phyloP scores from a whole-genome alignment of 2,888 invertebrate genomes.

The Cataglyphis albicans region DNA sequence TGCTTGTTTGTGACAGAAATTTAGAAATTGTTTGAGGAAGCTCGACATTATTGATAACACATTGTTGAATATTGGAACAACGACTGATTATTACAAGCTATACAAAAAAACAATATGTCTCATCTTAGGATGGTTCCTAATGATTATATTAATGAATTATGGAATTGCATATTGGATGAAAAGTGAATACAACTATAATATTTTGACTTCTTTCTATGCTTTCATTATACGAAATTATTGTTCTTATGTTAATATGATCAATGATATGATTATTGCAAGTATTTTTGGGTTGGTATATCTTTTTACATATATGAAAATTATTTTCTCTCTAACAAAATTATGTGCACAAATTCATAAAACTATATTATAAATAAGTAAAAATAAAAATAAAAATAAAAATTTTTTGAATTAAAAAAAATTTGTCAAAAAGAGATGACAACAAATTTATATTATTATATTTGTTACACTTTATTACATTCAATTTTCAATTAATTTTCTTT shows the following conservation, averaged over 20 bases:
- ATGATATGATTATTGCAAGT: conserved; percentile 6
- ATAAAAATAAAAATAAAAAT: too few relatives aligned
- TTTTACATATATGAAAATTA: not conserved
- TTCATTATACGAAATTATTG: not conserved
- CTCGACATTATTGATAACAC: not conserved
- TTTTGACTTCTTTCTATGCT: too few relatives aligned
- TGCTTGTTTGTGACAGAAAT: not conserved
- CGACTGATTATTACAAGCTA: not conserved
- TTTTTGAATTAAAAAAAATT: too few relatives aligned
- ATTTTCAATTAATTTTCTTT: not conserved
- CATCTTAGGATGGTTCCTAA: not conserved
- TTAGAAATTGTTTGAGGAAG: not conserved
- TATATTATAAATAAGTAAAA: not conserved
- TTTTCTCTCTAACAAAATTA: not conserved
- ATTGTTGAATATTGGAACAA: not conserved
- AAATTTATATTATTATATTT: not conserved
- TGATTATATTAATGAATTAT: not conserved
- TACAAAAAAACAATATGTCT: not conserved
- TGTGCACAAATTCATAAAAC: not conserved
- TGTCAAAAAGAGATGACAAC: not conserved
- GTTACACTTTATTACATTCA: too few relatives aligned
- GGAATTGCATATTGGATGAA: too few relatives aligned
- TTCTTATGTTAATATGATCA: not conserved
- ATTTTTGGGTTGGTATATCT: conserved; percentile 3
- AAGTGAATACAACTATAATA: not conserved